phyloP scores from a whole-genome alignment of 2,113 vertebrate species.

The Mastomys natalensis region DNA sequence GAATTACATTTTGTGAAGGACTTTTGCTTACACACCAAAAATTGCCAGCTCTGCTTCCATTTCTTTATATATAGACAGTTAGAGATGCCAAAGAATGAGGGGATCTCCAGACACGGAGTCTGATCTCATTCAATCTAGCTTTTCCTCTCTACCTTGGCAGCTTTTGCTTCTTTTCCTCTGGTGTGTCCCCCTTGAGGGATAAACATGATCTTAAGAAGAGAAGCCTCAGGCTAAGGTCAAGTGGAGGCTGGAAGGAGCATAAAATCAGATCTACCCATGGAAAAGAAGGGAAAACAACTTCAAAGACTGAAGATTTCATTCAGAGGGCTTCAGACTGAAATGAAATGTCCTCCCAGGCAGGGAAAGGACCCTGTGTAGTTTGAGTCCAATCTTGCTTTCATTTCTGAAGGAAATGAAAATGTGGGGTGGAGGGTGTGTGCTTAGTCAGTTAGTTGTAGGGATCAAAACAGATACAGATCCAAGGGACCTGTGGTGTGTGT shows the following conservation, averaged over 20 bases:
- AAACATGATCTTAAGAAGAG: conserved; percentile 7
- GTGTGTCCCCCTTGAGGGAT: not conserved
- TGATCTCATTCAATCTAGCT: not conserved
- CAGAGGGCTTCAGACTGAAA: conserved; percentile 45
- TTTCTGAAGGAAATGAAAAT: not conserved
- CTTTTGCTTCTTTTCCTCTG: conserved; percentile 11
- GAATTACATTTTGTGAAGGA: conserved; percentile 16
- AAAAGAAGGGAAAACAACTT: conserved; percentile 16
- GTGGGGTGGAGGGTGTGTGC: not conserved
- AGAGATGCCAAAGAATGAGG: not conserved
- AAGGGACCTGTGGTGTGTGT: not conserved
- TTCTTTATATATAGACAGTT: not conserved
- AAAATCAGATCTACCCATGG: not conserved
- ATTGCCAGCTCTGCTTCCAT: not conserved
- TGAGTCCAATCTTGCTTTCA: conserved; percentile 5
- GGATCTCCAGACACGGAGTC: conserved; percentile 39
- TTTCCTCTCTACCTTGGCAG: not conserved
- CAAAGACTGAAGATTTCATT: conserved; percentile 51
- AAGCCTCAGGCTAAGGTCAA: not conserved
- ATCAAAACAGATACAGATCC: not conserved
- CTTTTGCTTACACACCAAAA: not conserved
- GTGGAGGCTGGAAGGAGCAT: not conserved
- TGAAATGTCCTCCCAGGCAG: not conserved
- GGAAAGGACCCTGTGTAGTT: conserved; percentile 16
- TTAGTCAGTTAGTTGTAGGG: not conserved